Conservation (phyloP, 2,888 invertebrate genomes). For the Scaptomyza flava region DNA sequence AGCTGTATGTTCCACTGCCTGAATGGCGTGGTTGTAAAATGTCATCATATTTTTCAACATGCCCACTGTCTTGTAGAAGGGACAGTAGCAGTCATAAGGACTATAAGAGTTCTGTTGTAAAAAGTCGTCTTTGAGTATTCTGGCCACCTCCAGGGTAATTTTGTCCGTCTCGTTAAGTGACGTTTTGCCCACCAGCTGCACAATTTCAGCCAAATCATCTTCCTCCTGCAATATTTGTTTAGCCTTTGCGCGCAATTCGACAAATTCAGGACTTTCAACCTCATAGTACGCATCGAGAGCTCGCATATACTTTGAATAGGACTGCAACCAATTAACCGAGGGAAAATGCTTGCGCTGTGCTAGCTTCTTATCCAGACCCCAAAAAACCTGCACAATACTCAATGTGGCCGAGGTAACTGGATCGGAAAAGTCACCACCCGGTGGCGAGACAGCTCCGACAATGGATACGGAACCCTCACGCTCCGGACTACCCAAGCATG, state of each 20-base stretch:
- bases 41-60: constrained; percentile 99
- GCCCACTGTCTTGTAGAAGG: constrained; percentile 99
- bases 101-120: constrained; percentile 99
- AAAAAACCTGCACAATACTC: constrained; percentile 99
- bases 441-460: constrained; percentile 99
- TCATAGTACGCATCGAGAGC: constrained; percentile 99
- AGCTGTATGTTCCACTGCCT: constrained; percentile 97
- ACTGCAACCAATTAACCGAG: constrained; percentile 99
- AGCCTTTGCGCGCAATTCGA: constrained; percentile 96
- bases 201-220: constrained; percentile 99
- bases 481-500: constrained; percentile 98
- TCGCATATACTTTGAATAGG: constrained; percentile 99
- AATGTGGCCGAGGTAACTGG: constrained; percentile 99
- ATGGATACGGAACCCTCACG: constrained; percentile 99
- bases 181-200: constrained; percentile 99
- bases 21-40: constrained; percentile 98
- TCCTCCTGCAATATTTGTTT: constrained; percentile 99
- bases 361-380: constrained; percentile 99
- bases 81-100: constrained; percentile 97
- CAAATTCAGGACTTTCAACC: constrained; percentile 98
- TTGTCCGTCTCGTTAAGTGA: constrained; percentile 99
- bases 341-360: constrained; percentile 99
- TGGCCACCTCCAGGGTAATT: constrained; percentile 99
- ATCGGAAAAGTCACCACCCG: constrained; percentile 99
- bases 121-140: constrained; percentile 99